Evolutionary conservation across 2,888 invertebrate species (phyloP), one percentile per base, ranked within the genome.

Genomic region (Capitulum mitella): DNA sequence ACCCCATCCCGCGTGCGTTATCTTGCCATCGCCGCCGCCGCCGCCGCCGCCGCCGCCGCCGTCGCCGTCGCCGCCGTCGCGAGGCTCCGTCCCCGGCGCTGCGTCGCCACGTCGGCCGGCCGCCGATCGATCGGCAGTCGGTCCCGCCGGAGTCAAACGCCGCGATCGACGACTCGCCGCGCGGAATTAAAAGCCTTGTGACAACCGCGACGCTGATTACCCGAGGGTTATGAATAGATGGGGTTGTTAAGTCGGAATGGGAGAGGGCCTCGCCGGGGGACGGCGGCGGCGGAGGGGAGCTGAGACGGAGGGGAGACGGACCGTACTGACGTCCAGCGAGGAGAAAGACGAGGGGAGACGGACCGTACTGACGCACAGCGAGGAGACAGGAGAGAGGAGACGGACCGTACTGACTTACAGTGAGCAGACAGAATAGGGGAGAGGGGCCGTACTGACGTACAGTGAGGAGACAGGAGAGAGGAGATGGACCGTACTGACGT

Each of bases 131-230:
- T 70, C 64, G 64, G 40, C 40, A 8, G 37, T 6, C 37, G 70
- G 22, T 40, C 26, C 37, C 70, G 70, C 6, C 70, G 40, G 40
- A 70, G 70, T 70, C 70, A 70, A 70, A 70, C 70, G 40, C 70
- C 40, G 26, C 70, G 70, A 70, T 70, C 70, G 70, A 70, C 70
- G 70, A 70, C 70, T 16, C 70, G 37, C 37, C 70, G 40, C 37
- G 37, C 70, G 26, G 70, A 70, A 70, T 70, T 70, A 70, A 70
- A 70, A 70, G 70, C 70, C 70, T 40, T 40, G 70, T 70, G 70
- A 70, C 70, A 70, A 70, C 70, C 70, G 40, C 70, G 70, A 26
- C 70, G 70, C 70, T 70, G 70, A 70, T 70, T 70, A 26, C 70
- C 70, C 70, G 22, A 10, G 70, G 40, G 70, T 70, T 70, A 70